Evolutionary conservation across 1,140 invertebrate species (phyloP).

Genomic region (Cydia splendana): DNA sequence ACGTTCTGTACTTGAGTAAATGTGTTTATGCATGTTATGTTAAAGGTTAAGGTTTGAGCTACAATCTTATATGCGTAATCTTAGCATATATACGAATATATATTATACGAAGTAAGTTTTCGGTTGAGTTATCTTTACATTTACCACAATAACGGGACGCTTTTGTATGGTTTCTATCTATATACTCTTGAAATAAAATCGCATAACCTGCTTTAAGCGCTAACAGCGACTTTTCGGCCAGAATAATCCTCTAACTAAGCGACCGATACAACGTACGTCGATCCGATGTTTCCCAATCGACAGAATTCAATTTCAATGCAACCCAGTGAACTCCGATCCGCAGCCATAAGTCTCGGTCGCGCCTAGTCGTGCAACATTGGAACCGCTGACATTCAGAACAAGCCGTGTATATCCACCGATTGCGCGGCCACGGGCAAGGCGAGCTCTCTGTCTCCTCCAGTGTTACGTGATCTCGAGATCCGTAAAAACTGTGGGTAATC

Average conservation of each 20-base stretch:
- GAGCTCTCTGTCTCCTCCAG: neutral
- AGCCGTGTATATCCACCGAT: neutral
- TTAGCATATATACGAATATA: too few relatives aligned
- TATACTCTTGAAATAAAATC: neutral
- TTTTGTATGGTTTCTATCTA: neutral
- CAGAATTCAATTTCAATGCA: slow-evolving; percentile 24
- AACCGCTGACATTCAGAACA: slow-evolving; percentile 22
- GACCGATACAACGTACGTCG: neutral
- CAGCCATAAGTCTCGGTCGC: slow-evolving; percentile 22
- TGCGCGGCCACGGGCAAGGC: neutral
- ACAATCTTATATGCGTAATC: neutral
- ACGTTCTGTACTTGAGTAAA: neutral
- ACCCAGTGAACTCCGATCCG: slow-evolving; percentile 31
- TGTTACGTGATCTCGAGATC: neutral
- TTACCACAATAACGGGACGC: neutral
- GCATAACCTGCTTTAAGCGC: neutral
- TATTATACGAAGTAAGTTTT: neutral
- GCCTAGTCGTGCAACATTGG: slow-evolving; percentile 25
- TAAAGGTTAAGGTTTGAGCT: slow-evolving; percentile 1
- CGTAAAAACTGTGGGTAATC: neutral
- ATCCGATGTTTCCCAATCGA: neutral
- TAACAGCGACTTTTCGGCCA: neutral
- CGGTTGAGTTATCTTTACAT: neutral
- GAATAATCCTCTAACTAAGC: neutral
- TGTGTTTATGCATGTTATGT: neutral